These are phyloP conservation scores for Drosophila nannoptera DNA, from an alignment of 1,140 invertebrate species.

Conservation along the genomic window DNA sequence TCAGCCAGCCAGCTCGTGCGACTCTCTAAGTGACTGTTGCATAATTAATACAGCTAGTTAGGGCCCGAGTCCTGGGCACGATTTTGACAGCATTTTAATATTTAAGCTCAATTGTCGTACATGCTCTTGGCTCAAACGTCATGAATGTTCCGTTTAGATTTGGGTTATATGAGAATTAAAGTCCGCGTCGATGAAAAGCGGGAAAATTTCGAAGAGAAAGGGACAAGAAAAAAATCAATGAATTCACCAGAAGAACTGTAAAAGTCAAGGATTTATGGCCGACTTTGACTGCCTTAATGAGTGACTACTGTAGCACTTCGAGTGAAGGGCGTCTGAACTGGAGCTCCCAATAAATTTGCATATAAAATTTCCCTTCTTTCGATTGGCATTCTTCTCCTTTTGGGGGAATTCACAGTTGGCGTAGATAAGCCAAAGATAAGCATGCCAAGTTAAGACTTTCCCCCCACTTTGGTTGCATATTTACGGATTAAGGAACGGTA, in stretches of 20 bases:
- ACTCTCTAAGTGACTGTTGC: conserved; percentile 31
- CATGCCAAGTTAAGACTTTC: background rate
- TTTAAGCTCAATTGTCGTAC: background rate
- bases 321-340: no score
- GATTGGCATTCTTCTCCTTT: background rate
- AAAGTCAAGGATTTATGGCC: no score
- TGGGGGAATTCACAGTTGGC: background rate
- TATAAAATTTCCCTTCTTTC: no score
- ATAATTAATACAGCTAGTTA: conserved; percentile 35
- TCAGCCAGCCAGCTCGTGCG: conserved; percentile 1
- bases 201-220: no score
- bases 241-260: no score
- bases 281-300: no score
- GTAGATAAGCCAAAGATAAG: background rate
- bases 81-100: conserved; percentile 4
- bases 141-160: background rate
- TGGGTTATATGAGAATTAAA: no score
- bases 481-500: background rate
- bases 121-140: background rate
- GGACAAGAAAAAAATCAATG: no score
- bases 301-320: no score
- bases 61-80: conserved; percentile 9
- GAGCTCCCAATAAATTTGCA: no score
- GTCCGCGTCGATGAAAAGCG: no score
- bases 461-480: background rate